Evolutionary conservation across 2,888 invertebrate species (phyloP).

Genomic region (Steinernema carpocapsae): DNA sequence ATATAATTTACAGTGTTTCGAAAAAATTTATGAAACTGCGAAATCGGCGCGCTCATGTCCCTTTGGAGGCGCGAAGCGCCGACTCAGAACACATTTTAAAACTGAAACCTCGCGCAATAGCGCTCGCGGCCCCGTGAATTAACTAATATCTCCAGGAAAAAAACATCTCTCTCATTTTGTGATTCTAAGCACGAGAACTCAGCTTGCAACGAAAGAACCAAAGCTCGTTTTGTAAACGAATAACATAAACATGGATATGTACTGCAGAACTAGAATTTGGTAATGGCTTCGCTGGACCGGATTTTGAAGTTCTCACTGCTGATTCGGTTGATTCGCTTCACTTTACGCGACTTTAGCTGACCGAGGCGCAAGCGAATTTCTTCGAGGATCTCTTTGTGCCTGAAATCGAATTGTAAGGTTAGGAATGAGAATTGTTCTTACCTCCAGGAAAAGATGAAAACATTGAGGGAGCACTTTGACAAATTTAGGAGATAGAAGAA

Average conservation of each 20-base stretch:
- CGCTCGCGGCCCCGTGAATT: too few relatives aligned
- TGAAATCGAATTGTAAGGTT: not conserved
- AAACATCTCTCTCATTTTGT: too few relatives aligned
- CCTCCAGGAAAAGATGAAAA: not conserved
- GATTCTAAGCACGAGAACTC: too few relatives aligned
- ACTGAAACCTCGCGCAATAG: too few relatives aligned
- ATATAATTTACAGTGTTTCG: too few relatives aligned
- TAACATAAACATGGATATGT: not conserved
- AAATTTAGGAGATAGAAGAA: conserved; percentile 2
- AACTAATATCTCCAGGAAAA: too few relatives aligned
- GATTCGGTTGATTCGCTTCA: too few relatives aligned
- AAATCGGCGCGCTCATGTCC: too few relatives aligned
- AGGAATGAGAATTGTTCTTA: not conserved
- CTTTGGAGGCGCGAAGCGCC: too few relatives aligned
- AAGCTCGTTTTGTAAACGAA: not conserved
- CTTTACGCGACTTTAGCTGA: not conserved
- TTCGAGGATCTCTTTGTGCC: not conserved
- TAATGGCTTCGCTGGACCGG: not conserved
- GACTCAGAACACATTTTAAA: too few relatives aligned
- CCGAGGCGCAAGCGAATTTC: not conserved
- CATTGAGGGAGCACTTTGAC: not conserved
- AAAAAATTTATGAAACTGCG: too few relatives aligned
- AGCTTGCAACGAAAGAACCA: not conserved
- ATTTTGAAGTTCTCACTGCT: not conserved
- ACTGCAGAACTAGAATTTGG: not conserved